Evolutionary conservation across 1,140 invertebrate genomes (phyloP), one percentile per base, ranked within the genome.

Genomic region (Monomorium pharaonis): DNA sequence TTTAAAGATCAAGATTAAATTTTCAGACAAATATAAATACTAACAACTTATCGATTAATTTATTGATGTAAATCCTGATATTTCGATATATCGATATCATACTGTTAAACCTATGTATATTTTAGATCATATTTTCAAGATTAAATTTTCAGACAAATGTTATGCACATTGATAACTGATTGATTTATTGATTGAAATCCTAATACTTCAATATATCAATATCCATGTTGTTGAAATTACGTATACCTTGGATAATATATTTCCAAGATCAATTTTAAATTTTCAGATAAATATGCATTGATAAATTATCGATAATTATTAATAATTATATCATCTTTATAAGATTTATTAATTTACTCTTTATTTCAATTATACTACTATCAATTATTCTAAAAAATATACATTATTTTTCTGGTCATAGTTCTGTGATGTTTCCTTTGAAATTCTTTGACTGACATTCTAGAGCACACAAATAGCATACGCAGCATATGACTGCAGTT

Each of bases 401-500:
- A 5, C 33, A 33, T 33, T 33, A 33, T 5, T 33, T 33, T 33
- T 5, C 24, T 30, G n/a, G 37, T 27, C 6, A 72, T n/a, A 1
- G 1, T 42, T n/a, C 10, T 62, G n/a, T 10, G 27, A 37, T 76
- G n/a, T 51, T 62, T 62, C 37, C 5, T 16, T 69, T 44, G 56
- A 21, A 37, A 70, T 80, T 7, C 3, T 47, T 62, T 81, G n/a
- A 58, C 27, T 67, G 42, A 33, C 47, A 37, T 91, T 92, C 63
- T 69, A 94, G 93, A 92, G 91, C 54, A 84, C 63, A 9, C 81
- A 90, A 27, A 84, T 94, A 27, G 69, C 86, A 3, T 67, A 90
- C 0, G 88, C 91, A 9, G 92, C 85, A 44, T 94, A 94, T 54
- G 60, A 91, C 12, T 90, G 87, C 18, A 49, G 91, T 12, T 94